phyloP scores from a whole-genome alignment of 1,140 invertebrate species.

The Andricus grossulariae region DNA sequence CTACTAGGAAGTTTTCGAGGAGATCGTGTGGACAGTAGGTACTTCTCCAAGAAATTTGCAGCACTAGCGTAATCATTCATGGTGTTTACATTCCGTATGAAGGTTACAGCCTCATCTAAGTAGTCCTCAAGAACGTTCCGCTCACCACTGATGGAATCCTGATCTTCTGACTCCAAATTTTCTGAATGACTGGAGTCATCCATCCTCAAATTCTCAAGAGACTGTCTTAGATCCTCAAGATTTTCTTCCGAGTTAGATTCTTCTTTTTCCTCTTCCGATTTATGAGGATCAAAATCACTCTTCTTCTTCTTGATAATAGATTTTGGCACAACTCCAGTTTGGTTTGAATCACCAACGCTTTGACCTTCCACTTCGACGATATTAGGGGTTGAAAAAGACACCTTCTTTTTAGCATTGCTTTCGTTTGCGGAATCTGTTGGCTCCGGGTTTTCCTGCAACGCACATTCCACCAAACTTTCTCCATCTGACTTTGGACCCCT shows the following conservation, averaged over 20 bases:
- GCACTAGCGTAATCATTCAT: slow-evolving; percentile 58
- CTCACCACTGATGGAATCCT: not conserved
- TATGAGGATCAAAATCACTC: not conserved
- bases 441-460: not conserved
- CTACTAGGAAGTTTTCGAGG: not conserved
- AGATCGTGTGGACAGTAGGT: not conserved
- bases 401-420: slow-evolving; percentile 43
- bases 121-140: slow-evolving; percentile 58
- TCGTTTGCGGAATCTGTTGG: not conserved
- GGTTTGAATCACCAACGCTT: not conserved
- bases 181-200: not conserved
- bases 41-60: slow-evolving; percentile 37
- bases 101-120: slow-evolving; percentile 58
- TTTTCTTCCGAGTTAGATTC: not conserved
- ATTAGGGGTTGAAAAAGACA: slow-evolving; percentile 48
- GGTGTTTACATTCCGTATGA: slow-evolving; percentile 63
- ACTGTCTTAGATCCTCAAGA: not conserved
- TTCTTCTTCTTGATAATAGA: slow-evolving; percentile 56
- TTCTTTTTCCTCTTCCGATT: not conserved
- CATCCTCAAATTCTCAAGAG: not conserved
- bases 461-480: slow-evolving; percentile 28
- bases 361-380: not conserved
- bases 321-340: slow-evolving; percentile 34
- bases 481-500: slow-evolving; percentile 10
- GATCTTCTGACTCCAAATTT: not conserved